Evolutionary conservation across 2,113 vertebrate species (phyloP).

Genomic region (Microcebus griseorufus): DNA sequence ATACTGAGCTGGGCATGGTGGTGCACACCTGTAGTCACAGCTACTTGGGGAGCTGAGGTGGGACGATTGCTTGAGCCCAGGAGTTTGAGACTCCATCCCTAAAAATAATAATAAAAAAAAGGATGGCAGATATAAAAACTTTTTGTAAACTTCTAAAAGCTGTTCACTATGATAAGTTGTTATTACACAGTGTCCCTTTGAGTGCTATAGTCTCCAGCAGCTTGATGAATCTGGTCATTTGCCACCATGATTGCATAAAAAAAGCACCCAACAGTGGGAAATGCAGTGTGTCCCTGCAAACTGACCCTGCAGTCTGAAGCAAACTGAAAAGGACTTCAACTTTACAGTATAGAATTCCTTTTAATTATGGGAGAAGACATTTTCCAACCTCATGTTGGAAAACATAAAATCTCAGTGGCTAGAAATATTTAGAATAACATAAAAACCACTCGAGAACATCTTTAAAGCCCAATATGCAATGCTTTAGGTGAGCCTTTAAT

Average conservation of each 20-base stretch:
- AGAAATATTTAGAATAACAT: background rate
- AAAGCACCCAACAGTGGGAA: background rate
- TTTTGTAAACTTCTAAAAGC: background rate
- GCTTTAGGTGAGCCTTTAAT: background rate
- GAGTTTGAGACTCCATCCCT: too few species aligned
- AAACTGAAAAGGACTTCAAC: conserved; percentile 32
- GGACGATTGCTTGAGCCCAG: too few species aligned
- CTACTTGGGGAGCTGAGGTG: too few species aligned
- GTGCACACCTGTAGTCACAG: too few species aligned
- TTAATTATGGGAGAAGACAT: conserved; percentile 44
- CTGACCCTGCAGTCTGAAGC: background rate
- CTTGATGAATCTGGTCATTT: background rate
- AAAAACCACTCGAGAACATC: background rate
- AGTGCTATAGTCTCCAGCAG: background rate
- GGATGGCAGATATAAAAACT: background rate
- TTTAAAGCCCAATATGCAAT: background rate
- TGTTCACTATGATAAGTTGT: background rate
- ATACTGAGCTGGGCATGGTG: too few species aligned
- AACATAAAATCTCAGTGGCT: conserved; percentile 1
- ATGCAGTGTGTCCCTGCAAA: background rate
- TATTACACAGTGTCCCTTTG: too few species aligned
- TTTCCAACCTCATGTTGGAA: background rate
- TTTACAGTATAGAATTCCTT: background rate
- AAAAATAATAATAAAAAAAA: too few species aligned
- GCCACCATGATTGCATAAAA: background rate